Conservation (phyloP, 2,113 vertebrate species). For the Psettodes erumei region DNA sequence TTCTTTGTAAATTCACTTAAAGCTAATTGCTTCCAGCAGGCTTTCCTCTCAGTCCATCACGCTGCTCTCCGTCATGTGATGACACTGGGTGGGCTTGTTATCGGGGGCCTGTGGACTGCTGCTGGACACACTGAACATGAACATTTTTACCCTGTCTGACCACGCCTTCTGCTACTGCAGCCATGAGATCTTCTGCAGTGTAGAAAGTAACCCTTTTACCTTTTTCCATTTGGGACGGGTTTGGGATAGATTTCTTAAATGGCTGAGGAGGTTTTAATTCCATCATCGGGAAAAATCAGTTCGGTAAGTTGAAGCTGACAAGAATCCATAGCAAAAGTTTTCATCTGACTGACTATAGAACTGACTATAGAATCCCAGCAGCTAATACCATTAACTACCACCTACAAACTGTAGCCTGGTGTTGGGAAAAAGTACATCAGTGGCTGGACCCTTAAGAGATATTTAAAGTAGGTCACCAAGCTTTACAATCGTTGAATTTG, state of each 20-base stretch:
- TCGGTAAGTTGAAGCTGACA: slow-evolving; percentile 75
- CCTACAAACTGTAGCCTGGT: not conserved
- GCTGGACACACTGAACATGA: slow-evolving; percentile 25
- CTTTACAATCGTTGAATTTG: not conserved
- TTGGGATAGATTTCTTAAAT: slow-evolving; percentile 68
- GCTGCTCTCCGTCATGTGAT: slow-evolving; percentile 84
- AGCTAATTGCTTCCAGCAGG: slow-evolving; percentile 82
- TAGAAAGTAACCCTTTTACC: slow-evolving; percentile 17
- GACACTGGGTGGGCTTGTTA: slow-evolving; percentile 70
- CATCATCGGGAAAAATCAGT: slow-evolving; percentile 71
- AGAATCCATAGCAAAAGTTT: not conserved
- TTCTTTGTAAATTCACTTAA: slow-evolving; percentile 81
- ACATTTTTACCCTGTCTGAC: slow-evolving; percentile 30
- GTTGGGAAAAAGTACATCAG: not conserved
- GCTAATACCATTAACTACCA: slow-evolving; percentile 31
- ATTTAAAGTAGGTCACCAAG: not conserved
- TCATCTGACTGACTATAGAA: not conserved
- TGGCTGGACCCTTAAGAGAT: not conserved
- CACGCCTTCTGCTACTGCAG: slow-evolving; percentile 57
- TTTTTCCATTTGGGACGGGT: slow-evolving; percentile 5
- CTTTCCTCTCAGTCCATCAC: slow-evolving; percentile 77
- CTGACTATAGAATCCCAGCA: not conserved
- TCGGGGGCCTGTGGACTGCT: slow-evolving; percentile 28
- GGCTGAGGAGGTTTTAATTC: slow-evolving; percentile 82
- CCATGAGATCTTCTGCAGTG: slow-evolving; percentile 54